Conservation (phyloP, 2,113 vertebrate genomes). For the Mormoops blainvillei region DNA sequence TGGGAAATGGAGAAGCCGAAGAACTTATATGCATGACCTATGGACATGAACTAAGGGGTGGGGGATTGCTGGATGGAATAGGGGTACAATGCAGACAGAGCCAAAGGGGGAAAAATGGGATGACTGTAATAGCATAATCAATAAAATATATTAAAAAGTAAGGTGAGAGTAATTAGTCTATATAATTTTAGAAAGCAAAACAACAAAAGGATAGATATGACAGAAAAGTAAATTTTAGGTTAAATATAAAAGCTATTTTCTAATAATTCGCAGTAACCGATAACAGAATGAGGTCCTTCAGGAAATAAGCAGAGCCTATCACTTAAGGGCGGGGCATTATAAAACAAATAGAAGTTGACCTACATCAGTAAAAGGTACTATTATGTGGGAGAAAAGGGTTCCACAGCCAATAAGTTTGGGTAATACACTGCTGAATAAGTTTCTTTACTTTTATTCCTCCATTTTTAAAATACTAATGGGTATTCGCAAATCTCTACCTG, state of each 20-base stretch:
- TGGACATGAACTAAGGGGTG: too few relatives aligned
- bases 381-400: neutral
- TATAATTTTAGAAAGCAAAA: conserved; percentile 11
- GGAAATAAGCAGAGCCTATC: neutral
- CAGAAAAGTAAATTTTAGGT: neutral
- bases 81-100: too few relatives aligned
- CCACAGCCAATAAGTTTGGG: neutral
- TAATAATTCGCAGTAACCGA: conserved; percentile 1
- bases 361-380: neutral
- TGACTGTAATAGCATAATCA: too few relatives aligned
- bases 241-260: conserved; percentile 25
- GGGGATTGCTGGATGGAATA: too few relatives aligned
- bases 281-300: neutral
- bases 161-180: neutral
- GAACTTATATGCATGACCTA: too few relatives aligned
- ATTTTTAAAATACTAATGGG: conserved; percentile 15
- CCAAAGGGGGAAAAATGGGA: too few relatives aligned
- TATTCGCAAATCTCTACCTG: neutral
- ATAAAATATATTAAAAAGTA: neutral
- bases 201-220: neutral
- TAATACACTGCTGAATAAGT: neutral
- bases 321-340: neutral
- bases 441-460: neutral
- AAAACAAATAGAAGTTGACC: neutral
- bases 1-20: too few relatives aligned